phyloP scores from a whole-genome alignment of 2,113 vertebrate genomes.

The Saguinus imperator region DNA sequence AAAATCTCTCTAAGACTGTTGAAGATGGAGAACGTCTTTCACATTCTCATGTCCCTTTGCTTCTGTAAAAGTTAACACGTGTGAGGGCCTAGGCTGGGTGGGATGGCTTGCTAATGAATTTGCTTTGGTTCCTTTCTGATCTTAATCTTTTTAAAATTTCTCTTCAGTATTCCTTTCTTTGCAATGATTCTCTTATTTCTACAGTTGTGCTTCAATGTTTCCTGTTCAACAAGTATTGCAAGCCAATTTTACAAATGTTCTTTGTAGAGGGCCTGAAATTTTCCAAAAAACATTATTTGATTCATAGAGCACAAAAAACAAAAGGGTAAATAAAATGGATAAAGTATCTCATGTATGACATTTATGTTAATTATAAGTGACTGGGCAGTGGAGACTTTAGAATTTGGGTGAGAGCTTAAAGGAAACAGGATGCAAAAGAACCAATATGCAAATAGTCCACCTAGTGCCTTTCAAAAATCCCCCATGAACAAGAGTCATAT shows the following conservation, averaged over 20 bases:
- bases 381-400: background rate
- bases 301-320: background rate
- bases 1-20: background rate
- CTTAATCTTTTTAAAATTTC: background rate
- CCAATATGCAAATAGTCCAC: background rate
- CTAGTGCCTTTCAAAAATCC: background rate
- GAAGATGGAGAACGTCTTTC: background rate
- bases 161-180: background rate
- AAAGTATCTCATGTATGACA: background rate
- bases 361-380: background rate
- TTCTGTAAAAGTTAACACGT: background rate
- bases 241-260: background rate
- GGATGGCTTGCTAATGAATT: background rate
- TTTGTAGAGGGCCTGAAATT: background rate
- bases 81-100: background rate
- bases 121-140: background rate
- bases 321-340: conserved; percentile 6
- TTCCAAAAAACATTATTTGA: background rate
- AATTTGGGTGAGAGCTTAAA: background rate
- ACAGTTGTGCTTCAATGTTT: background rate
- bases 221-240: background rate
- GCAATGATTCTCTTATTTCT: background rate
- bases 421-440: background rate
- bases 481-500: background rate
- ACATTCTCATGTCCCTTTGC: background rate